Base-by-base conservation (phyloP, 2,113 vertebrate genomes). In the Hippocampus guttulatus region DNA sequence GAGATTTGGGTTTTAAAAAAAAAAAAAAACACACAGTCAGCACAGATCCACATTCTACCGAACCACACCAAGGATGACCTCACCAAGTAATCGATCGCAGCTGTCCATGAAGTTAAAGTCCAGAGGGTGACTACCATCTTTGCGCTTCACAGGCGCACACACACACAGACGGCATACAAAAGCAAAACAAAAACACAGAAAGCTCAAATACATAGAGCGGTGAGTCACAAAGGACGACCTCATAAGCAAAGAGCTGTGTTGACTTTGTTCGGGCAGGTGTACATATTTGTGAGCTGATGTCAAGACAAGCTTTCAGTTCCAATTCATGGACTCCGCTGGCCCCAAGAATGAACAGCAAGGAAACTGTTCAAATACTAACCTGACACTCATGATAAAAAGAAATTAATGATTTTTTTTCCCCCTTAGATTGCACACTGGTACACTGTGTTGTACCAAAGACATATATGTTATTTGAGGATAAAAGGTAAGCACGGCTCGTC, bases 191-290 rank as follows among this genome's bases (percentile, higher is more conserved):
- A 41, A 6, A 11, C 54, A 10, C 73, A 70, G 83, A 85, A 83
- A 2, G 40, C 67, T 60, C 71, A 63, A 78, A 80, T 81, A 86
- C 85, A 75, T 74, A 70, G 55, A 75, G 67, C 74, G 62, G 73
- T 72, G 80, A 86, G 86, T 88, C 76, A 85, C 85, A 82, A 88
- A 85, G 75, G 70, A 88, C 77, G 82, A 89, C 88, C 83, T 87
- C 81, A 80, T 86, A 84, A 64, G 75, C 67, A 49, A 38, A 73
- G 9, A 52, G 62, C 10, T 0, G 14, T 64, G 40, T 43, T 64
- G 38, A 43, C 40, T 58, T 58, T n/a, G 33, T 43, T 12, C 23
- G 40, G 43, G 41, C 38, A 43, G 45, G 61, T 51, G 69, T 69
- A 57, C 30, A 75, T 71, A 67, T 75, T 30, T 73, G 70, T 1